A percentile compares a stretch with the other conserved stretches of the same genome.
phyloP scores from a whole-genome alignment of 2,888 invertebrate genomes.

The Noctuana brunneofusca region DNA sequence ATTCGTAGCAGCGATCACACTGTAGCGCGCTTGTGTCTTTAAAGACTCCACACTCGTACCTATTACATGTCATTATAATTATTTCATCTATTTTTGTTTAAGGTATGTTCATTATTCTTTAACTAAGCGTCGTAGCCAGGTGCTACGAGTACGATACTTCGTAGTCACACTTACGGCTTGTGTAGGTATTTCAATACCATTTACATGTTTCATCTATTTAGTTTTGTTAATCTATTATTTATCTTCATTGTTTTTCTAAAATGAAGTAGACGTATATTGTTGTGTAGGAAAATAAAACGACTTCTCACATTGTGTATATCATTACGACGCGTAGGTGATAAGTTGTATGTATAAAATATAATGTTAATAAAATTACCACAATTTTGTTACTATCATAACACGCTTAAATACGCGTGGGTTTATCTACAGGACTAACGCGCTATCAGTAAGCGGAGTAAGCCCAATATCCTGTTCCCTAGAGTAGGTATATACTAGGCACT shows the following conservation, averaged over 20 bases:
- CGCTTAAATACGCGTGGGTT: conserved; percentile 17
- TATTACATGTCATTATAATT: no score
- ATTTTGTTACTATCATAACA: background rate
- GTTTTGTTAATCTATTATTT: no score
- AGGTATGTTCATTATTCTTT: no score
- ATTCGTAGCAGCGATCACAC: no score
- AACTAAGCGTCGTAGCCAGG: conserved; percentile 26
- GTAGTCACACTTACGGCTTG: conserved; percentile 11
- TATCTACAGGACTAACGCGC: conserved; percentile 15
- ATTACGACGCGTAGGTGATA: background rate
- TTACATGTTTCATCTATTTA: background rate
- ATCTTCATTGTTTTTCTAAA: no score
- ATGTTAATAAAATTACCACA: background rate
- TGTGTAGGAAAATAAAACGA: background rate
- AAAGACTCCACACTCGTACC: no score
- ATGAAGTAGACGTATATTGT: background rate
- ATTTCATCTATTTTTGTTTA: no score
- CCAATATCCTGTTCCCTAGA: conserved; percentile 31
- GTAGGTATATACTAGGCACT: conserved; percentile 22
- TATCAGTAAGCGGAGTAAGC: conserved; percentile 30
- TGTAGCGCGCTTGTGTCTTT: no score
- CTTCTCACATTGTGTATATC: background rate
- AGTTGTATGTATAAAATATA: background rate
- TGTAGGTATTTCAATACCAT: background rate
- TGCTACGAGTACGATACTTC: conserved; percentile 31